Evolutionary conservation across 2,113 vertebrate genomes (phyloP).

Genomic region (Notothenia rossii): DNA sequence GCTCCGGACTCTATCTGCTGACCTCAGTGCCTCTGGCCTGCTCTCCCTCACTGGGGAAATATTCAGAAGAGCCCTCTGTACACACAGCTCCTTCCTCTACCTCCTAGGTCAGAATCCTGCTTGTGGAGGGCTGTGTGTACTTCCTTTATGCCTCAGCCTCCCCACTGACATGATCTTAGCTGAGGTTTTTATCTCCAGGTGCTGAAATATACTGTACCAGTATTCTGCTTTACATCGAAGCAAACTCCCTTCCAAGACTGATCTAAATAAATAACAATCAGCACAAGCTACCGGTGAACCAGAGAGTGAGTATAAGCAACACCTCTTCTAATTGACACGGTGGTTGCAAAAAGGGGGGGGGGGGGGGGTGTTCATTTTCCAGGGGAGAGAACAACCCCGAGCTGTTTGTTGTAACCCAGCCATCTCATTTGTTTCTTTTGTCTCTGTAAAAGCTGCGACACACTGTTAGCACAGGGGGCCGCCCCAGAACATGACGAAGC

Average conservation of each 20-base stretch:
- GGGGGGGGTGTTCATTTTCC: conserved; percentile 61
- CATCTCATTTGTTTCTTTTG: conserved; percentile 78
- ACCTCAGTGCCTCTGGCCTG: conserved; percentile 69
- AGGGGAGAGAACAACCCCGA: conserved; percentile 67
- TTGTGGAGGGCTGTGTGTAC: conserved; percentile 56
- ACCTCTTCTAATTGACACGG: conserved; percentile 67
- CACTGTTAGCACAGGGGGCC: conserved; percentile 65
- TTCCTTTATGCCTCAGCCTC: conserved; percentile 48
- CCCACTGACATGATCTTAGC: conserved; percentile 44
- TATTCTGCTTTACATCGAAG: conserved; percentile 28
- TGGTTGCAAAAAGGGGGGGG: conserved; percentile 15
- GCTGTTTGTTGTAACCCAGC: conserved; percentile 74
- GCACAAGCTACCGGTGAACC: conserved; percentile 44
- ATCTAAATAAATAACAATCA: conserved; percentile 71
- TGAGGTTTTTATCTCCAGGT: conserved; percentile 48
- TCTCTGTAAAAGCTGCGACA: conserved; percentile 69
- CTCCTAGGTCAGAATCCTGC: conserved; percentile 58
- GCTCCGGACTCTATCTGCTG: conserved; percentile 75
- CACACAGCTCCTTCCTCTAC: conserved; percentile 48
- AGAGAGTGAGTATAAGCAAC: conserved; percentile 51
- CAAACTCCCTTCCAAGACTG: conserved; percentile 37
- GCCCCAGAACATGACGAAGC: conserved; percentile 65
- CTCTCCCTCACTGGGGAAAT: conserved; percentile 67
- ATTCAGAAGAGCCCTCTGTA: conserved; percentile 64
- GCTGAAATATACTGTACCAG: conserved; percentile 18